Evolutionary conservation across 2,888 invertebrate species (phyloP), one percentile per base, ranked within the genome.

Genomic region (Zele albiditarsus): DNA sequence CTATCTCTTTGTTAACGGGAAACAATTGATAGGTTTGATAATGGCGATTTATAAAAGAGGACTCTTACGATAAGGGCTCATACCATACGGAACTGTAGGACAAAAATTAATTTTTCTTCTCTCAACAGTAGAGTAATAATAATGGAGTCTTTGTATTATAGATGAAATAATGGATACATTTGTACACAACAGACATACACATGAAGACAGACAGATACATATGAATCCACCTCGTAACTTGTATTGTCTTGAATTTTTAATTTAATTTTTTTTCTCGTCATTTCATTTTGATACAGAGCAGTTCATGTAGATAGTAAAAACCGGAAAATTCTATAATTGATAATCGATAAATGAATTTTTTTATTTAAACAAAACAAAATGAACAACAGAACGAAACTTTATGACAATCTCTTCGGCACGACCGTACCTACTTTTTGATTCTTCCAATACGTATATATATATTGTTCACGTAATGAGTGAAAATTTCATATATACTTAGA

Each of bases 91-190:
- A 20, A 53, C 20, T 20, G 8, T 20, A 53, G 65, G 23, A 14
- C 38, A 42, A 38, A 65, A 38, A 38, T 38, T 38, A 10, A 27
- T 62, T 62, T 62, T 33, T 63, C 12, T 38, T 65, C 33, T 63
- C 14, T 23, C 16, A 6, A 28, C 14, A 20, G 33, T 23, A 27
- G n/a, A 49, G 49, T 25, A 42, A 66, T 66, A 2, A 53, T 65
- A 27, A 25, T 67, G 31, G 16, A 28, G 27, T 67, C 42, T 49
- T 67, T 67, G 49, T 67, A 67, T 67, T 67, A 67, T 67, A 67
- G 33, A 53, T 49, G 16, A 49, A 49, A 42, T 27, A 67, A 67
- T 25, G 67, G 28, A 67, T 28, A 20, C n/a, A 49, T 28, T 14
- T 20, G 20, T 20, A 53, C 53, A 53, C 53, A 53, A 20, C 28